These are phyloP conservation scores for Meriones unguiculatus DNA, from an alignment of 2,113 vertebrate genomes.

Conservation along the genomic window DNA sequence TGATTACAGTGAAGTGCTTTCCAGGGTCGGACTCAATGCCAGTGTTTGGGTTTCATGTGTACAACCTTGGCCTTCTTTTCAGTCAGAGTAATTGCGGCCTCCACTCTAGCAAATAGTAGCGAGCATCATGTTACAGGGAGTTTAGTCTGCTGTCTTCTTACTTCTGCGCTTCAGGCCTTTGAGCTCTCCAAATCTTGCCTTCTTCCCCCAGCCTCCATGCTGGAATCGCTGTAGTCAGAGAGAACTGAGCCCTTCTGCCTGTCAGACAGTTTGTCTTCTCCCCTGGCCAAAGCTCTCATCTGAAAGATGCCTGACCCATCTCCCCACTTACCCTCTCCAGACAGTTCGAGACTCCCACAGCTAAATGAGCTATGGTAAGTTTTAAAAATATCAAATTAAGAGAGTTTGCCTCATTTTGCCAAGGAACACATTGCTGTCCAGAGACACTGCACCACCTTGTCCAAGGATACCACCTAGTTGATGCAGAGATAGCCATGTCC, in stretches of 20 bases:
- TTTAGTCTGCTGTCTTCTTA: background rate
- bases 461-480: background rate
- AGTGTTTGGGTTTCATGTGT: background rate
- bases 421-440: background rate
- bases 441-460: background rate
- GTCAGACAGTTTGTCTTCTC: background rate
- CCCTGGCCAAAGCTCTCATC: background rate
- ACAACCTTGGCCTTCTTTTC: constrained; percentile 1
- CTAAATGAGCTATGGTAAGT: background rate
- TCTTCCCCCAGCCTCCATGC: background rate
- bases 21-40: background rate
- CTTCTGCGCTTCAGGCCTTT: background rate
- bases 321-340: background rate
- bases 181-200: background rate
- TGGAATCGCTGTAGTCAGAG: background rate
- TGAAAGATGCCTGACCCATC: background rate
- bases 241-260: background rate
- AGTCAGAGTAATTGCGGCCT: background rate
- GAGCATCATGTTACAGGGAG: background rate
- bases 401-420: background rate
- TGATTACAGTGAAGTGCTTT: constrained; percentile 43
- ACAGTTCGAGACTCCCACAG: background rate
- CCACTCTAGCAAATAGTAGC: constrained; percentile 9
- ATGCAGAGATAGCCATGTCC: background rate
- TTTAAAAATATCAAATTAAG: background rate